Evolutionary conservation across 2,888 invertebrate genomes (phyloP), one percentile per base, ranked within the genome.

Genomic region (Chouioia cunea): DNA sequence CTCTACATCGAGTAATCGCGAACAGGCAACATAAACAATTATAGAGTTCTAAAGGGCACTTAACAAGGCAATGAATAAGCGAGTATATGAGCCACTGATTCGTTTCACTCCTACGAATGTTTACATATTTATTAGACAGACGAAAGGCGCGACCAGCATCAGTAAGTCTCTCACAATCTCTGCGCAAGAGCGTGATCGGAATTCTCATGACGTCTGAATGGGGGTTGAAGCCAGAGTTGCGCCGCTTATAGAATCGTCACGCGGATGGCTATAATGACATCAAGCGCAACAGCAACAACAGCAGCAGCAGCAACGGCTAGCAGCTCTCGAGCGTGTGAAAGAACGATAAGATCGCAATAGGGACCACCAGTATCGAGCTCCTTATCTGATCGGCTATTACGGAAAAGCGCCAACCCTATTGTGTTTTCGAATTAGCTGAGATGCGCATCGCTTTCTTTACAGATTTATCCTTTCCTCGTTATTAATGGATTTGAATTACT

Each of bases 361-460:
- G 36, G 36, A 53, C 65, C 68, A 66, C 66, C 60, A 36, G 48
- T 52, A 57, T 62, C 62, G 62, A 74, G 74, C 14, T 50, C 23
- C 65, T 81, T 81, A 81, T 81, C 81, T 80, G 81, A 81, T 81
- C 77, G 76, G 65, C 78, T 79, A 81, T 81, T 81, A 81, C 76
- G 78, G 77, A 76, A 78, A 79, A 77, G 76, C 77, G 75, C 73
- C 72, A 74, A 75, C 71, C 18, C 43, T 44, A 54, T 68, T 68
- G 67, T 62, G 56, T 62, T 68, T 12, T 69, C 66, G 53, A 66
- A 66, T 66, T 66, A 66, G 36, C 36, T 36, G 27, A 27, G 27
- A 27, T 27, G 27, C 27, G 27, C 47, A 70, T 65, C 65, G 64
- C 20, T 23, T 6, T 23, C 12, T 20, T 65, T 27, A 12, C 58